phyloP scores from a whole-genome alignment of 1,140 invertebrate genomes.

The Leptopilina boulardi region DNA sequence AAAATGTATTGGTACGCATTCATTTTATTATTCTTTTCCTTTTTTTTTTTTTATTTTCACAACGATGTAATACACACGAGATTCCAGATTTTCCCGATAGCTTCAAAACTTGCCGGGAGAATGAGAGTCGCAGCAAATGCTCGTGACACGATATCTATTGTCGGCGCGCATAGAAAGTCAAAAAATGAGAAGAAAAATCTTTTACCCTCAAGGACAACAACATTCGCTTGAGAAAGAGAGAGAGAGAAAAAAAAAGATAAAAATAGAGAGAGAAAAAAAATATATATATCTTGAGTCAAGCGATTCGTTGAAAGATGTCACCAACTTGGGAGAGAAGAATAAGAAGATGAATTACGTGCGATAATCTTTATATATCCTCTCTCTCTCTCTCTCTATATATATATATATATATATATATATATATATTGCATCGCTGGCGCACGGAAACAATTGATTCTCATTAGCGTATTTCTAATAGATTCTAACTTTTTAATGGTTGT shows the following conservation, averaged over 20 bases:
- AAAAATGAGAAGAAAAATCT: too few species aligned
- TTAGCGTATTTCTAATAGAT: neutral
- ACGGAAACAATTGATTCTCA: slow-evolving; percentile 6
- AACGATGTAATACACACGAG: too few species aligned
- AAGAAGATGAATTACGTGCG: slow-evolving; percentile 3
- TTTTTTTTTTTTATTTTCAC: too few species aligned
- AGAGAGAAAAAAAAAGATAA: too few species aligned
- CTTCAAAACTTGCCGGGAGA: neutral
- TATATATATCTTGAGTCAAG: neutral
- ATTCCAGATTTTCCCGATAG: slow-evolving; percentile 1
- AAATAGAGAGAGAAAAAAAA: too few species aligned
- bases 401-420: too few species aligned
- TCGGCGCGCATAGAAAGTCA: neutral
- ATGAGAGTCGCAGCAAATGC: neutral
- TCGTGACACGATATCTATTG: neutral
- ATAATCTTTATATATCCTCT: slow-evolving; percentile 22
- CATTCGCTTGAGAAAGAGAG: neutral
- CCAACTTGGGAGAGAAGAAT: neutral
- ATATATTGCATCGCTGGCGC: neutral
- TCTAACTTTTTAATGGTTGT: neutral
- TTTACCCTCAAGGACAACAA: neutral
- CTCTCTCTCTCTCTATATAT: too few species aligned
- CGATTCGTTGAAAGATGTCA: neutral
- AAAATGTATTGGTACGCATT: too few species aligned
- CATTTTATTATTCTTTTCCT: too few species aligned